phyloP scores from a whole-genome alignment of 2,113 vertebrate genomes.

The Cynocephalus volans region DNA sequence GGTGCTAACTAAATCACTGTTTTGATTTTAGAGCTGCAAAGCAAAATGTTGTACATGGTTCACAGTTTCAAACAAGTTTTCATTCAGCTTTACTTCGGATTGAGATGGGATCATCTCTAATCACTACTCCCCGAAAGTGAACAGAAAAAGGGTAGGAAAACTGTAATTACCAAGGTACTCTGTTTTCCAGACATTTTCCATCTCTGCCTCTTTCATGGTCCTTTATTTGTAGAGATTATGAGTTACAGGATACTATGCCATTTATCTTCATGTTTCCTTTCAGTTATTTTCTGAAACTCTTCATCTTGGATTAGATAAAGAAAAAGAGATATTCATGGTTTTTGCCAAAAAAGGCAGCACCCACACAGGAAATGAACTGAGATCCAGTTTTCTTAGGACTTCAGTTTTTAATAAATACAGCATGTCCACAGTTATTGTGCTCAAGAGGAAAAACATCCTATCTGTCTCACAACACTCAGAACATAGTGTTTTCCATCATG shows the following conservation, averaged over 20 bases:
- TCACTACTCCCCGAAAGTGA: background rate
- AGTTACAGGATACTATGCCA: too few relatives aligned
- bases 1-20: too few relatives aligned
- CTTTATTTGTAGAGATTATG: background rate
- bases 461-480: background rate
- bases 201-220: background rate
- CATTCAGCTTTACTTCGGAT: background rate
- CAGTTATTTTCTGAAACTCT: background rate
- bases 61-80: background rate
- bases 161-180: background rate
- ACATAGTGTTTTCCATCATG: background rate
- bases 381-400: background rate
- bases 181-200: background rate
- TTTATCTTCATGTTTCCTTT: background rate
- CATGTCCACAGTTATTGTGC: background rate
- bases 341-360: background rate
- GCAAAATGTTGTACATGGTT: background rate
- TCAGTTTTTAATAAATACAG: background rate
- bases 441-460: background rate
- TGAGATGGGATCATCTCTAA: background rate
- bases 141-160: background rate
- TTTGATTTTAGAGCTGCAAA: background rate
- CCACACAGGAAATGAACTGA: background rate
- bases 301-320: background rate
- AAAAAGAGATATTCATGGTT: background rate